Evolutionary conservation across 2,888 invertebrate genomes (phyloP), one percentile per base, ranked within the genome.

Genomic region (Sericinus montela): DNA sequence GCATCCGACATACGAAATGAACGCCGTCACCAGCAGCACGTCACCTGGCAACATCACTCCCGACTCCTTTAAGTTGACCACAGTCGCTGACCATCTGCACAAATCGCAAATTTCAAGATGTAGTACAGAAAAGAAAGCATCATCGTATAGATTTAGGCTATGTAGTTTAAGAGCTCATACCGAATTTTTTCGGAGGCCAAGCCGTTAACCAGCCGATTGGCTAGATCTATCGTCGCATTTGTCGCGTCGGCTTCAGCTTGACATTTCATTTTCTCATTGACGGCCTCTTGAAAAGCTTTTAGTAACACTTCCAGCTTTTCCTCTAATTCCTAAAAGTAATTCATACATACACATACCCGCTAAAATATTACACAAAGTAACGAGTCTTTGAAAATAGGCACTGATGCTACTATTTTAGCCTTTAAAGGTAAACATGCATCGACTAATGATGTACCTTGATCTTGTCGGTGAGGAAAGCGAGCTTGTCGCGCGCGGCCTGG

Each of bases 1-100:
- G 70, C 97, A 97, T 1, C 98, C 98, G 25, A 97, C 95, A 73
- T 98, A 98, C 0, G 98, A 98, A 45, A 98, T 95, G 77, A 98
- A 98, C 9, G 98, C 97, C 0, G 97, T 95, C 28, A 97, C 93
- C 19, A 98, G 79, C 0, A 98, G 83, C 25, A 97, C 94, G 67
- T 98, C 97, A 0, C 98, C 98, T 0, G 98, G 97, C 47, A 98
- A 80, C 52, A 95, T 95, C 16, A 91, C 82, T 19, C 93, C 94
- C 9, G 95, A 93, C 52, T 90, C 88, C 58, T 93, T 92, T 48
- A 95, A 91, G 58, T 93, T 93, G 47, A 75, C 74, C 37, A 86
- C 83, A 0, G 81, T 82, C 5, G 76, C 70, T 19, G 87, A 84
- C 89, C 89, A 89, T 69, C 89, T 88, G 49, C 10, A 10, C 7